Evolutionary conservation across 2,113 vertebrate species (phyloP).

Genomic region (Baryphthengus martii): DNA sequence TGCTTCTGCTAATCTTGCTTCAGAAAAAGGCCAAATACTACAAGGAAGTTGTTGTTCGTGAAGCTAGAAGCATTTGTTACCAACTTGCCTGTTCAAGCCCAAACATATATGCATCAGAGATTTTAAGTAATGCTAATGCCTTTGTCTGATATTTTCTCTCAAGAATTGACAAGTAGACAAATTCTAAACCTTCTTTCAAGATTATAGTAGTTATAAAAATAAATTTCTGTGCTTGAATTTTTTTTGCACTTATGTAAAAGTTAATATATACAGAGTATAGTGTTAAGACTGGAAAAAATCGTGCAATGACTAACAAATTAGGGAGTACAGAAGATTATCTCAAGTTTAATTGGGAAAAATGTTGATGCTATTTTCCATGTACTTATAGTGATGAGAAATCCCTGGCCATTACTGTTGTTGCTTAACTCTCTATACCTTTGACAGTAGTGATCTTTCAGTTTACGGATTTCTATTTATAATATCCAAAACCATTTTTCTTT

Average conservation of each 20-base stretch:
- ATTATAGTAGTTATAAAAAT: neutral
- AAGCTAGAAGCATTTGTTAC: neutral
- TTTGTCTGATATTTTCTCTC: neutral
- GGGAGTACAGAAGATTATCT: neutral
- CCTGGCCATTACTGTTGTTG: neutral
- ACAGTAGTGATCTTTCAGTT: neutral
- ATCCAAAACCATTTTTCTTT: neutral
- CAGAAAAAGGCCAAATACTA: neutral
- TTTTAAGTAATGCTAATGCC: neutral
- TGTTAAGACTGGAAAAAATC: neutral
- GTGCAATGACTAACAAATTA: neutral
- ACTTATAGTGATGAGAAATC: neutral
- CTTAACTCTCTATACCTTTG: neutral
- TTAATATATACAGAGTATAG: neutral
- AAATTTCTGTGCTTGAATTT: neutral
- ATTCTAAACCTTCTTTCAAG: neutral
- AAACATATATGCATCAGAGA: neutral
- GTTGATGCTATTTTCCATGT: neutral
- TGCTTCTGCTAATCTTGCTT: neutral
- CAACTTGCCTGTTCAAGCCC: neutral
- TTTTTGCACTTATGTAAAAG: neutral
- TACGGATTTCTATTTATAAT: neutral
- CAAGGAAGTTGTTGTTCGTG: neutral
- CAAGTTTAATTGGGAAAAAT: neutral
- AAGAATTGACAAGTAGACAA: neutral